Evolutionary conservation across 1,140 invertebrate genomes (phyloP).

Genomic region (Arion vulgaris): DNA sequence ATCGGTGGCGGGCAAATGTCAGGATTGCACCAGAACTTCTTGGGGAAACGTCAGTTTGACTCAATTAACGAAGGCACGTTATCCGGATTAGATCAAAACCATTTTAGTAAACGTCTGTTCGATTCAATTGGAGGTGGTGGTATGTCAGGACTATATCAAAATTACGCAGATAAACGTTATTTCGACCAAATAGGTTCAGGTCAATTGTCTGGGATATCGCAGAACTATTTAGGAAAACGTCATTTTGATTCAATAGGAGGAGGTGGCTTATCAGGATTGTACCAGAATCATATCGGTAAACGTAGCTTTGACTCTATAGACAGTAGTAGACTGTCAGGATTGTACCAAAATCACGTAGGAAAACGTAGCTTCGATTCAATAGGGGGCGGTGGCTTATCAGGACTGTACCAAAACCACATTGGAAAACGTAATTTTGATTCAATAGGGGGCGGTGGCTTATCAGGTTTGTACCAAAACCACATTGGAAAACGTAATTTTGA

Average conservation of each 20-base stretch:
- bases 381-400: background rate
- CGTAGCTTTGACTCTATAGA: slow-evolving; percentile 15
- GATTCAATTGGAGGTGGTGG: background rate
- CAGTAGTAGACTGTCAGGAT: background rate
- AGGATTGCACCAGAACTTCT: slow-evolving; percentile 4
- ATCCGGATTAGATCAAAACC: slow-evolving; percentile 6
- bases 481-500: background rate
- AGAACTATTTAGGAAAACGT: slow-evolving; percentile 7
- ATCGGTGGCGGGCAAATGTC: background rate
- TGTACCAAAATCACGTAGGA: slow-evolving; percentile 1
- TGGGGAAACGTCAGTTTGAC: background rate
- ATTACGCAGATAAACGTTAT: background rate
- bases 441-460: slow-evolving; percentile 5
- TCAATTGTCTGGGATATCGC: background rate
- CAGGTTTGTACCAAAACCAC: slow-evolving; percentile 7
- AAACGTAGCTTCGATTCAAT: slow-evolving; percentile 17
- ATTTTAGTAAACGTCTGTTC: background rate
- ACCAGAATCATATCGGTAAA: slow-evolving; percentile 13
- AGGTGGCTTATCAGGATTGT: background rate
- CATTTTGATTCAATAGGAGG: slow-evolving; percentile 15
- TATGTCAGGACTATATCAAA: slow-evolving; percentile 1
- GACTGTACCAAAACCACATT: slow-evolving; percentile 8
- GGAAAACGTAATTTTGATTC: slow-evolving; percentile 3
- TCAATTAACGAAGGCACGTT: background rate
- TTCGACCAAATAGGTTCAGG: slow-evolving; percentile 10